Evolutionary conservation across 2,113 vertebrate species (phyloP), one percentile per base, ranked within the genome.

Genomic region (Xenopus borealis): DNA sequence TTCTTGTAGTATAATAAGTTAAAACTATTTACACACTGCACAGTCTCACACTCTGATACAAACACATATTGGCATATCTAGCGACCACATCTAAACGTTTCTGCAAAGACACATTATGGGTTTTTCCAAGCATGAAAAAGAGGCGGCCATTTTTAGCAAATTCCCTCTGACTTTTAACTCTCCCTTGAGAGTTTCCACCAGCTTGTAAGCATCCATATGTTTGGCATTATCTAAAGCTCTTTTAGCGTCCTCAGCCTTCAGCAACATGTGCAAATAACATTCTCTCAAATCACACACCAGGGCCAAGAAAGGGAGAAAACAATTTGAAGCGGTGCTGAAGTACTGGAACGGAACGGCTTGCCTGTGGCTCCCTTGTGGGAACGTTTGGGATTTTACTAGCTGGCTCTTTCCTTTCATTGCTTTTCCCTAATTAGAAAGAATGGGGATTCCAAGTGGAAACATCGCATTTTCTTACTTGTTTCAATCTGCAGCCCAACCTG

Each of bases 1-100:
- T 94, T 96, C 88, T 89, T 92, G 91, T 94, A 92, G 78, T 84
- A 91, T 89, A 95, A 93, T 94, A 96, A 96, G 91, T 95, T 95
- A 93, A n/a, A 96, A 90, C 87, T 93, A 95, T 93, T 92, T 93
- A 91, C 91, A 94, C 88, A 93, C 86, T 83, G 86, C 93, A 90
- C 92, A 92, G 86, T 86, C 92, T 40, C 33, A 40, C 33, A 93
- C 87, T 91, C 85, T 86, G 88, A 91, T 91, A 94, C 87, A 93
- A 88, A 91, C 69, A 74, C 85, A 84, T 86, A 90, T 76, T 84
- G 78, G 85, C 82, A 89, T 88, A 91, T 80, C 92, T 85, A 91
- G 83, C 84, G 90, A 85, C 82, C 81, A 89, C 85, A 90, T 82
- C 83, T 83, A 84, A 79, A 85, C 75, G 33, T 62, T 86, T 79